These are phyloP conservation scores for Neodon shergylaensis DNA, from an alignment of 2,113 vertebrate genomes.

Conservation along the genomic window DNA sequence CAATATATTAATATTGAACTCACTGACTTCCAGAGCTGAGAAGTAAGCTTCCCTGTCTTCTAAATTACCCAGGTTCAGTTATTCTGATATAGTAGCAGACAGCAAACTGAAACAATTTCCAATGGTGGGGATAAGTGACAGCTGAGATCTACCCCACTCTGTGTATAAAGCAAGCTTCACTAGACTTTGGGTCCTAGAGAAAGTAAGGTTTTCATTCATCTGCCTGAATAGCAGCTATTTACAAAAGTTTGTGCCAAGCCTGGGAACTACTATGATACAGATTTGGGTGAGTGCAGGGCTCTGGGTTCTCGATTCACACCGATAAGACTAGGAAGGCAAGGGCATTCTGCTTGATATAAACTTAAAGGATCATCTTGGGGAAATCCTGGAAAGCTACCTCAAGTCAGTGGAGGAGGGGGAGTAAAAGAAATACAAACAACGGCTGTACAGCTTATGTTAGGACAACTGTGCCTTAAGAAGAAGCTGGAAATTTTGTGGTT, in stretches of 20 bases:
- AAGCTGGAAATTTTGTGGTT: neutral
- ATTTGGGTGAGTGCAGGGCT: neutral
- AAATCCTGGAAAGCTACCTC: conserved; percentile 1
- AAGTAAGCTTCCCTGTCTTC: neutral
- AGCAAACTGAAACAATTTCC: neutral
- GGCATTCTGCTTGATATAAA: neutral
- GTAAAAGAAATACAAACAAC: neutral
- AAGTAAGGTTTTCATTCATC: neutral
- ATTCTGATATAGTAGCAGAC: neutral
- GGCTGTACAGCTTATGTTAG: neutral
- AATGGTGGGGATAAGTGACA: neutral
- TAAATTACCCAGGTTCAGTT: neutral
- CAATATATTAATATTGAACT: neutral
- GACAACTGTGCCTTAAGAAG: neutral
- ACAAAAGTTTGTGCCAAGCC: neutral
- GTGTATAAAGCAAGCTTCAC: neutral
- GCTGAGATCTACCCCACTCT: neutral
- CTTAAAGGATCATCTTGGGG: neutral
- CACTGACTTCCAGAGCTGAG: neutral
- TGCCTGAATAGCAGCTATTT: neutral
- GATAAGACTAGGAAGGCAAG: neutral
- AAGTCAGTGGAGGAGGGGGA: neutral
- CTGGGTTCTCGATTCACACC: neutral
- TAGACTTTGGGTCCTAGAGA: neutral
- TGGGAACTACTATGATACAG: neutral